Base-by-base conservation (phyloP, 2,888 invertebrate species). In the Apodemia mormo region DNA sequence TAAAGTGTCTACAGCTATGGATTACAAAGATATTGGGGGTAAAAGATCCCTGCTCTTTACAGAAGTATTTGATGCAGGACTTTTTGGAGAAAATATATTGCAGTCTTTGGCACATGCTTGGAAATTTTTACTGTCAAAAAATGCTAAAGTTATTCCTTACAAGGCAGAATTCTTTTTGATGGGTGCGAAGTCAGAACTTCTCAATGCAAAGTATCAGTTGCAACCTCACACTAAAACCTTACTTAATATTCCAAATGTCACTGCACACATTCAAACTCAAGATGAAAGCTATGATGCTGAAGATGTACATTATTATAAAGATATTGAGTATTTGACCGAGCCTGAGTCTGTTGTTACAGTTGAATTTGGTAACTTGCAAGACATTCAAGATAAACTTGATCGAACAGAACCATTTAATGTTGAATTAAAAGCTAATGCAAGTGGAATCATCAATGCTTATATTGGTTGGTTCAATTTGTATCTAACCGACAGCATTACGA, bases 21-120 rank as follows among this genome's bases (percentile, higher is more conserved):
- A 81, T 66, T 87, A 92, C 29, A 75, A 79, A 43, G 94, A 95
- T 81, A 86, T 96, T 67, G 93, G 94, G 68, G 88, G 94, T 43
- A 94, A 87, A 79, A 94, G 94, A 30, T 94, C 95, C 69, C 82
- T 97, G 65, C 84, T 97, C 68, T 94, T 97, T 0, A 96, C 96
- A 2, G 97, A 97, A 88, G 95, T 96, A 74, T 96, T 97, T 89
- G 97, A 97, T 90, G 95, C 96, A 67, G 97, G 96, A 0, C 82
- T 97, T 40, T 95, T 97, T 84, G 97, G 97, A 1, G 97, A 97
- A 86, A 94, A 95, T 78, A 94, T 96, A 52, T 83, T 97, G 64
- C 92, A 94, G 75, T 95, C 95, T 29, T 81, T 97, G 61, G 85
- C 94, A 61, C 96, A 97, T 88, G 96, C 96, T 7, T 96, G 96